Evolutionary conservation across 2,888 invertebrate species (phyloP), one percentile per base, ranked within the genome.

Genomic region (Pteria penguin): DNA sequence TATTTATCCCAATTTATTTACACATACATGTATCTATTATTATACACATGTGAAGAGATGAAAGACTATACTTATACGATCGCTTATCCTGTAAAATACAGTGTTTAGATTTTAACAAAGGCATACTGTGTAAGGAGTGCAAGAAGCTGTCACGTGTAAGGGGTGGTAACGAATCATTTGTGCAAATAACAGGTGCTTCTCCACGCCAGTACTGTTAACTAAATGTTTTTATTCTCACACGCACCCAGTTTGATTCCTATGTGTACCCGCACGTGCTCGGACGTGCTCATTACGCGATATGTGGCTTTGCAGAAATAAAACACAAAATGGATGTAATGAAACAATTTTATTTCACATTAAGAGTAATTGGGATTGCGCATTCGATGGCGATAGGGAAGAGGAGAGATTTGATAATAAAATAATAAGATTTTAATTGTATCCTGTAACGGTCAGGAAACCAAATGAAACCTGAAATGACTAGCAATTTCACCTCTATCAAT

Each of bases 401-500:
- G 0, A 18, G 45, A 45, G 45, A 45, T 45, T 45, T 45, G 45
- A 45, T 45, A 45, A 45, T 45, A 45, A 45, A 45, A 45, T 45
- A 45, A 45, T 45, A 45, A 45, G 45, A 45, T 45, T 45, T 45
- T 45, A 45, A 45, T 45, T 14, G 45, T 45, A 45, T 45, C 45
- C 45, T 45, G 45, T 45, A 45, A 45, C 18, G 45, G 45, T 45
- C 45, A 45, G 45, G 45, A 45, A 45, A 45, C 11, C 45, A 45
- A 45, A 45, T 45, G 45, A 45, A 45, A 45, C 45, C 45, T 45
- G 45, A 45, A 45, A 45, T 45, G 45, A 8, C 45, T 45, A 18
- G 45, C 45, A 45, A 45, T 45, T 45, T 45, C 8, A 45, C 45
- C 18, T 45, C 45, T 45, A 70, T 75, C 70, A 75, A 75, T 75